Evolutionary conservation across 2,888 invertebrate species (phyloP), one percentile per base, ranked within the genome.

Genomic region (Acleris cristana): DNA sequence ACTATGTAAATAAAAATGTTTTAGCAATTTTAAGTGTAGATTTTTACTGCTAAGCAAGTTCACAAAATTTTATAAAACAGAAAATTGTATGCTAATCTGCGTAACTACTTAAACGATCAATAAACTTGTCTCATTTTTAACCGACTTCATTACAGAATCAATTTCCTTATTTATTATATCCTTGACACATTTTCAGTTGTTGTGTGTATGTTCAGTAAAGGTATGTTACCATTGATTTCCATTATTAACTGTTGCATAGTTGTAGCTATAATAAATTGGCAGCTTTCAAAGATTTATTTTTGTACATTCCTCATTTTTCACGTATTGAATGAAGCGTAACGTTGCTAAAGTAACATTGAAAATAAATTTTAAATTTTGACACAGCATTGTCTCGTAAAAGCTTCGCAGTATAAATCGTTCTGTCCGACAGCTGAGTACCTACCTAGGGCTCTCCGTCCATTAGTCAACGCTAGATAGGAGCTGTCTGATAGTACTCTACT

Each of bases 401-500:
- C 58, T 58, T 49, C 49, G 45, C 8, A 19, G 51, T 34, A 60
- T 60, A 51, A 60, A 51, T 60, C 19, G 30, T 18, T 34, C n/a
- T 3, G 21, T 16, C 34, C 23, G 34, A 34, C 30, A 51, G 34
- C 30, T 14, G 40, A 40, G 40, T 14, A 60, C n/a, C 48, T 14
- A 60, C n/a, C 48, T 58, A 57, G 19, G 56, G 40, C n/a, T 30
- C 58, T 58, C 18, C 19, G 12, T 63, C 63, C 40, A 64, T 64
- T 56, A 56, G 48, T n/a, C 18, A 23, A 34, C 21, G 40, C 21
- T n/a, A 59, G 65, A 59, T 49, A 53, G 59, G 53, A 65, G 23
- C 59, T 53, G 19, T 53, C 48, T 5, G n/a, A 18, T 14, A 54
- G 10, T 19, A 30, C 54, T 59, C 58, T 48, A n/a, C 6, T 2